Conservation (phyloP, 2,113 vertebrate genomes). For the Osmerus eperlanus region DNA sequence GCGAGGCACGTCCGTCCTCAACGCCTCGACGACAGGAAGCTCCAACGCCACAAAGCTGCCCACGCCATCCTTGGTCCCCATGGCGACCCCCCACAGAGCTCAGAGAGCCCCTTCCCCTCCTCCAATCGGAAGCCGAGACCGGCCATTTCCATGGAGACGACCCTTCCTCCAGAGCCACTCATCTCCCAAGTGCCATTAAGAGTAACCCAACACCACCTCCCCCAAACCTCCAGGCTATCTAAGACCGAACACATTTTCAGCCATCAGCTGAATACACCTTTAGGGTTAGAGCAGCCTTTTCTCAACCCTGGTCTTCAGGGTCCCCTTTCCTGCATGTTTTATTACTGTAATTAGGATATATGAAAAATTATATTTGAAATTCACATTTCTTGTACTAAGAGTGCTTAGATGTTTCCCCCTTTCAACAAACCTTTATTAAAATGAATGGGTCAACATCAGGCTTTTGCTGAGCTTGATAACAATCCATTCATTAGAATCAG, state of each 20-base stretch:
- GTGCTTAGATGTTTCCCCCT: background rate
- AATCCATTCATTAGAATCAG: too few species aligned
- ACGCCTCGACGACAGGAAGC: conserved; percentile 60
- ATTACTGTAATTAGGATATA: background rate
- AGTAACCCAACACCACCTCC: conserved; percentile 49
- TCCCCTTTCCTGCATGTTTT: background rate
- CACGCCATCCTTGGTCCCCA: conserved; percentile 27
- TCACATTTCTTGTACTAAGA: background rate
- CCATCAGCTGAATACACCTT: too few species aligned
- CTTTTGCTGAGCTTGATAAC: too few species aligned
- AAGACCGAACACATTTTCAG: too few species aligned
- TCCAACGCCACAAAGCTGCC: conserved; percentile 41
- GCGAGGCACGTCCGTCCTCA: conserved; percentile 39
- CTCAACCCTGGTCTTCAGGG: too few species aligned
- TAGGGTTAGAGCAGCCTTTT: background rate
- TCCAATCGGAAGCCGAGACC: conserved; percentile 20
- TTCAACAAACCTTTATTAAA: too few species aligned
- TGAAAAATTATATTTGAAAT: background rate
- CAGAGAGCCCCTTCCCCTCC: conserved; percentile 28
- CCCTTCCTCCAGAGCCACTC: conserved; percentile 41
- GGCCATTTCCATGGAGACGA: conserved; percentile 21
- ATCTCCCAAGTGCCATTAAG: conserved; percentile 64
- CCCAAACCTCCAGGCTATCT: too few species aligned
- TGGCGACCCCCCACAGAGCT: conserved; percentile 34
- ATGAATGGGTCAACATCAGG: too few species aligned